A percentile compares a stretch with the other conserved stretches of the same genome.
phyloP scores from a whole-genome alignment of 2,797 vertebrate species.

The Thalassophryne amazonica region DNA sequence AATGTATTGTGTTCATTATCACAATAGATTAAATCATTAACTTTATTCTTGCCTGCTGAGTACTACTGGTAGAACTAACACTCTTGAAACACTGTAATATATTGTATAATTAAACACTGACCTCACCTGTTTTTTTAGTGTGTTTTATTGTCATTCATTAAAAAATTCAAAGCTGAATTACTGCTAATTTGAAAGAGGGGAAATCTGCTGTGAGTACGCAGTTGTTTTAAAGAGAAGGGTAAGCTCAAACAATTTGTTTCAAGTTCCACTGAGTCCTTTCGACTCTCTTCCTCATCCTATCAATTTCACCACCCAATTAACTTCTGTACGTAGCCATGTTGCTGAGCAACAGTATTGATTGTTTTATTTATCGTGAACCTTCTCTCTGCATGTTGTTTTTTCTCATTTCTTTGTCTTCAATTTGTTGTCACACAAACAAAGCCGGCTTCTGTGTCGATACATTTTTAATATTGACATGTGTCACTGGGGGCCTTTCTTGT shows the following conservation, averaged over 20 bases:
- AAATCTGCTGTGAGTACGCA: not conserved
- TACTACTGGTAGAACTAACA: no score
- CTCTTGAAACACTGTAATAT: no score
- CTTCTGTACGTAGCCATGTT: constrained; percentile 11
- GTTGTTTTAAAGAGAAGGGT: constrained; percentile 3
- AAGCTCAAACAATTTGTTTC: constrained; percentile 11
- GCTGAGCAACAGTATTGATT: constrained; percentile 44
- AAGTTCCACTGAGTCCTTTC: constrained; percentile 14
- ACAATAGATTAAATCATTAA: no score
- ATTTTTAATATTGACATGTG: not conserved
- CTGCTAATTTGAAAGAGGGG: not conserved
- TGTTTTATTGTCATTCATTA: not conserved
- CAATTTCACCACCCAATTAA: constrained; percentile 9
- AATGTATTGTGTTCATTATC: no score
- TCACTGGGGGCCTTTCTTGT: not conserved
- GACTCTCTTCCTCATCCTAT: constrained; percentile 3
- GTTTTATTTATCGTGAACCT: constrained; percentile 13
- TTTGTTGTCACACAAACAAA: not conserved
- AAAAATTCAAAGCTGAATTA: constrained; percentile 4
- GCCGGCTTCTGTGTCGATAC: constrained; percentile 7
- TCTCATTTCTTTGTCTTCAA: not conserved
- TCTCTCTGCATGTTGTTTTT: not conserved
- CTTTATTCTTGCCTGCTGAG: no score
- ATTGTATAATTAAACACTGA: no score
- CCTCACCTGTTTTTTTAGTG: no score